These are phyloP conservation scores for Epicauta chinensis DNA, from an alignment of 1,140 invertebrate species.

Conservation along the genomic window DNA sequence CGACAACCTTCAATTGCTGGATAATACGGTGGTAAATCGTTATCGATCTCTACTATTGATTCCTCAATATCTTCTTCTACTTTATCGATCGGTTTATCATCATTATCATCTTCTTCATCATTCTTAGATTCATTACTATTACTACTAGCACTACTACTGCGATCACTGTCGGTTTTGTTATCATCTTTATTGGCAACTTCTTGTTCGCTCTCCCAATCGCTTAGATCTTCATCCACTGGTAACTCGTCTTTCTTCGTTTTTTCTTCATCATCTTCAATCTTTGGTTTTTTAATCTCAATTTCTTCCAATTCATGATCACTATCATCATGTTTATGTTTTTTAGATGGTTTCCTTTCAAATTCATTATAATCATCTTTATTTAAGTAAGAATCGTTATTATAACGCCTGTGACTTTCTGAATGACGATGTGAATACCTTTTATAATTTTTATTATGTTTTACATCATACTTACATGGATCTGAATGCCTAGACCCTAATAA, in stretches of 20 bases:
- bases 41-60: constrained; percentile 42
- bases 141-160: constrained; percentile 16
- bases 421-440: constrained; percentile 42
- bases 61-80: not conserved
- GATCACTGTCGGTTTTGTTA: constrained; percentile 42
- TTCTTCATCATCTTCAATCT: constrained; percentile 62
- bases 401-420: constrained; percentile 52
- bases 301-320: constrained; percentile 49
- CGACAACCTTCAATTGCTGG: constrained; percentile 93
- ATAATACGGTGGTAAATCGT: constrained; percentile 75
- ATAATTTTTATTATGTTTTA: constrained; percentile 40
- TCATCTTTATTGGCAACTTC: constrained; percentile 35
- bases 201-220: constrained; percentile 34
- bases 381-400: constrained; percentile 53
- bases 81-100: not conserved
- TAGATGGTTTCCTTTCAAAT: not conserved
- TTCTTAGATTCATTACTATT: constrained; percentile 22
- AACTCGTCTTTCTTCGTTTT: constrained; percentile 69
- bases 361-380: constrained; percentile 46
- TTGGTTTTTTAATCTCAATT: constrained; percentile 55
- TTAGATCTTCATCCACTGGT: constrained; percentile 50
- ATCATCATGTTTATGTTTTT: constrained; percentile 41
- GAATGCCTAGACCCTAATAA: constrained; percentile 24
- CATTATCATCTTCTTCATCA: not conserved
- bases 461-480: constrained; percentile 43